Percentiles rank a stretch among this genome's conserved stretches.
Evolutionary conservation across 1,140 invertebrate genomes (phyloP).

Genomic region (Aphelenchoides fujianensis): DNA sequence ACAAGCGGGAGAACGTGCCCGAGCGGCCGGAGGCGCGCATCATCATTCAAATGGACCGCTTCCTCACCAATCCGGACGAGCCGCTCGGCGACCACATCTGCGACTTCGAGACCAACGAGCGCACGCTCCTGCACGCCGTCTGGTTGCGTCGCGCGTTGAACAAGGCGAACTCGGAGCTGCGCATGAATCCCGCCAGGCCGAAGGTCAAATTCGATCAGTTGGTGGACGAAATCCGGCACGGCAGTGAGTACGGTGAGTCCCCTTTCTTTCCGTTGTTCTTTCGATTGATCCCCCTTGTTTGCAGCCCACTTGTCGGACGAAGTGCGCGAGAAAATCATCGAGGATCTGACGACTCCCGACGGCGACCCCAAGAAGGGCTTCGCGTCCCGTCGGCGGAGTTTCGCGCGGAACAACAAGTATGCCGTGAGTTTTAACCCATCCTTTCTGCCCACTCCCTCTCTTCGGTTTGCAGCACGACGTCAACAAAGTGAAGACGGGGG

Average conservation of each 20-base stretch:
- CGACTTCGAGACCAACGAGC: slow-evolving; percentile 33
- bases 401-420: slow-evolving; percentile 32
- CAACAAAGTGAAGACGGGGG: slow-evolving; percentile 29
- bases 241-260: slow-evolving; percentile 27
- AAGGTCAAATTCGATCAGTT: slow-evolving; percentile 31
- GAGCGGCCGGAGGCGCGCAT: slow-evolving; percentile 25
- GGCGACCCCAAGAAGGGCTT: slow-evolving; percentile 26
- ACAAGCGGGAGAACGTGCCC: slow-evolving; percentile 1
- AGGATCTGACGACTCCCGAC: slow-evolving; percentile 12
- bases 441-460: too few relatives aligned
- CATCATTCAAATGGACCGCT: slow-evolving; percentile 23
- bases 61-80: slow-evolving; percentile 36
- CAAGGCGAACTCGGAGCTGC: slow-evolving; percentile 33
- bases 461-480: too few relatives aligned
- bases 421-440: slow-evolving; percentile 32
- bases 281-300: slow-evolving; percentile 22
- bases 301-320: slow-evolving; percentile 27
- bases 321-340: slow-evolving; percentile 24
- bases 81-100: slow-evolving; percentile 32
- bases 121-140: slow-evolving; percentile 27
- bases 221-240: slow-evolving; percentile 28
- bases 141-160: slow-evolving; percentile 24
- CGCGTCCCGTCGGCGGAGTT: slow-evolving; percentile 34
- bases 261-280: slow-evolving; percentile 23
- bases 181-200: slow-evolving; percentile 23